phyloP scores from a whole-genome alignment of 1,140 invertebrate species.

The Teleogryllus occipitalis region DNA sequence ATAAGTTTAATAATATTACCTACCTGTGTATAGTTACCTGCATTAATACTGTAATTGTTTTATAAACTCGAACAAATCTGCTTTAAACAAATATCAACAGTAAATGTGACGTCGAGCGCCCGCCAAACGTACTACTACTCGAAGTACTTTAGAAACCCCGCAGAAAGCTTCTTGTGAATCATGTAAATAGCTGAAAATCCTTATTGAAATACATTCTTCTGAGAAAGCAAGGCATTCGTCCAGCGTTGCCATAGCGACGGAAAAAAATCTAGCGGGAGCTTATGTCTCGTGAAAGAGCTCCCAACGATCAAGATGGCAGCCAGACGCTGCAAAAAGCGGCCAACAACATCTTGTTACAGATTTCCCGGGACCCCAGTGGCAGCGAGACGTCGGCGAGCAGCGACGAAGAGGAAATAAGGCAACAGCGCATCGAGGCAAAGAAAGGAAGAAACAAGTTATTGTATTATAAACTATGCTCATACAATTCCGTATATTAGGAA shows the following conservation, averaged over 20 bases:
- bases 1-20: no score
- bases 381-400: background rate
- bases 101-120: background rate
- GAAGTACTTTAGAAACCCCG: background rate
- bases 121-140: background rate
- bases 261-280: background rate
- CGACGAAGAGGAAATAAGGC: background rate
- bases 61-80: background rate
- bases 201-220: background rate
- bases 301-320: background rate
- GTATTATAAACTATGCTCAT: constrained; percentile 1
- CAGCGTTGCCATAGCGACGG: background rate
- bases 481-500: constrained; percentile 1
- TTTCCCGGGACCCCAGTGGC: background rate
- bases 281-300: background rate
- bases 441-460: constrained; percentile 1
- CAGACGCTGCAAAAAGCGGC: background rate
- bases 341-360: background rate
- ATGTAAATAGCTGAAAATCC: background rate
- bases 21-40: no score
- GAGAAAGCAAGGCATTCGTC: background rate
- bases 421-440: background rate
- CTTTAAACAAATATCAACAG: background rate
- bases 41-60: no score
- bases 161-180: background rate